A percentile compares a stretch with the other conserved stretches of the same genome.
Conservation (phyloP, 2,797 vertebrate genomes). For the Poecilia wingei region DNA sequence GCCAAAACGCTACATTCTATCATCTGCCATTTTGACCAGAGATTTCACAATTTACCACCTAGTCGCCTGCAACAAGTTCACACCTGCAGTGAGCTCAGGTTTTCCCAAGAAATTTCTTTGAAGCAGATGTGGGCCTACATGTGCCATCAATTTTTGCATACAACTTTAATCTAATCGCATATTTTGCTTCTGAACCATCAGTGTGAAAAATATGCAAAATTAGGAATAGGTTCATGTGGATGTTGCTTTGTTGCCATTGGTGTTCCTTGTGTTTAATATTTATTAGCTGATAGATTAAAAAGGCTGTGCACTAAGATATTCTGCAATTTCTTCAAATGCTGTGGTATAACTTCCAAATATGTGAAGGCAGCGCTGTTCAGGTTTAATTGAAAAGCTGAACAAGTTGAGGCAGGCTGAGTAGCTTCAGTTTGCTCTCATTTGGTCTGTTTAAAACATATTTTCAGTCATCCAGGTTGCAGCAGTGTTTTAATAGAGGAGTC, state of each 20-base stretch:
- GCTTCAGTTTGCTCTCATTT: background rate
- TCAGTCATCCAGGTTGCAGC: background rate
- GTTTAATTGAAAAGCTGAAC: background rate
- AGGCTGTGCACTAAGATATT: background rate
- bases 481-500: background rate
- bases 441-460: background rate
- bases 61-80: slow-evolving; percentile 30
- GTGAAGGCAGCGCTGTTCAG: background rate
- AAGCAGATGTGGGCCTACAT: too few species aligned
- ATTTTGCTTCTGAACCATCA: background rate
- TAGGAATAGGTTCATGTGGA: background rate
- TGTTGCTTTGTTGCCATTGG: background rate
- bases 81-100: slow-evolving; percentile 27
- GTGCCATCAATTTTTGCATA: background rate
- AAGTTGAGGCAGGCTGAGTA: background rate
- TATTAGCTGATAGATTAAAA: background rate
- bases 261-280: background rate
- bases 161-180: background rate
- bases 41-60: slow-evolving; percentile 10
- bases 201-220: background rate
- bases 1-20: background rate
- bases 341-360: background rate
- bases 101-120: background rate
- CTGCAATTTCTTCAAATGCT: background rate
- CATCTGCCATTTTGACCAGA: accelerated